Conservation (phyloP, 2,888 invertebrate species). For the Xylota sylvarum region DNA sequence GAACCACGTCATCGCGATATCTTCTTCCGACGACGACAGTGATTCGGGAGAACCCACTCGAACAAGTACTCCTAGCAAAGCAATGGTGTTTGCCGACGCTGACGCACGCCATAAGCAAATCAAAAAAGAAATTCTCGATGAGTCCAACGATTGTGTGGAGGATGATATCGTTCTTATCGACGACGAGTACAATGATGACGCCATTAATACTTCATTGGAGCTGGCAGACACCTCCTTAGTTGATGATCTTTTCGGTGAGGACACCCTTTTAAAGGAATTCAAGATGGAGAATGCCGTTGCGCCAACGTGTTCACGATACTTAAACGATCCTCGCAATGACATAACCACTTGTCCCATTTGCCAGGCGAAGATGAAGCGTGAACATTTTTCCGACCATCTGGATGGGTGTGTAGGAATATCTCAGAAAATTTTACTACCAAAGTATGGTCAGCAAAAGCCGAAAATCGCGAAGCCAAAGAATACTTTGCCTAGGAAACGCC, state of each 20-base stretch:
- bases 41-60: background rate
- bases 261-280: conserved; percentile 82
- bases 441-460: conserved; percentile 27
- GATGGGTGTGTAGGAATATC: conserved; percentile 83
- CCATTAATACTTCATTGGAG: conserved; percentile 78
- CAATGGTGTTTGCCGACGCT: conserved; percentile 71
- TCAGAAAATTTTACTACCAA: conserved; percentile 79
- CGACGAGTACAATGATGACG: conserved; percentile 79
- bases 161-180: conserved; percentile 83
- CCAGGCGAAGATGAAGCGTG: conserved; percentile 82
- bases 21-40: conserved; percentile 79
- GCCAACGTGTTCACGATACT: conserved; percentile 79
- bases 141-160: conserved; percentile 77
- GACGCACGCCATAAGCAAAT: conserved; percentile 81
- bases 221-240: conserved; percentile 82
- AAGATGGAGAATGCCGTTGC: conserved; percentile 81
- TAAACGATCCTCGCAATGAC: conserved; percentile 80
- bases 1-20: conserved; percentile 78
- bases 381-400: conserved; percentile 81
- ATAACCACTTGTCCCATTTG: conserved; percentile 84
- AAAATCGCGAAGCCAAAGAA: conserved; percentile 20
- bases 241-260: conserved; percentile 83
- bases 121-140: conserved; percentile 83
- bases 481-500: conserved; percentile 28
- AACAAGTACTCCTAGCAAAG: conserved; percentile 32